These are phyloP conservation scores for Ramphastos sulfuratus DNA, from an alignment of 2,113 vertebrate genomes.

Conservation along the genomic window DNA sequence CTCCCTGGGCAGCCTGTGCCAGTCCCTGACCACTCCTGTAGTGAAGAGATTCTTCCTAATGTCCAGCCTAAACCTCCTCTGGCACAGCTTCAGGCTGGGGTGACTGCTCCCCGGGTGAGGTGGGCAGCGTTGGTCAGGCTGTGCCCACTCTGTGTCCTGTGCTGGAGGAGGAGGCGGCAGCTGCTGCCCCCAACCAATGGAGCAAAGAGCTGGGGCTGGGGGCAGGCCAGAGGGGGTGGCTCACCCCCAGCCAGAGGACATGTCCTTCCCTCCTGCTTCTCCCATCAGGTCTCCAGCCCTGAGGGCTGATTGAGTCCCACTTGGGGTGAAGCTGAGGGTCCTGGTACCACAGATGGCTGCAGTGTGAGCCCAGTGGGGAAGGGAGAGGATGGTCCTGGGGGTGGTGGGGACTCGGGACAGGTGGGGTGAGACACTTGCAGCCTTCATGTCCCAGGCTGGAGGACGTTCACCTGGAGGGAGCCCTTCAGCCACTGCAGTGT, in stretches of 20 bases:
- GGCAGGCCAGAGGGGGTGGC: neutral
- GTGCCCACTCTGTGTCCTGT: neutral
- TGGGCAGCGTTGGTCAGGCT: neutral
- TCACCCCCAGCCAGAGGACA: neutral
- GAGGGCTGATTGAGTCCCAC: neutral
- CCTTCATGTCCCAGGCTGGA: fast-evolving
- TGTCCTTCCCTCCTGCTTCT: neutral
- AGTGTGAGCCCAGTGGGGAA: neutral
- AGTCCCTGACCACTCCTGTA: too few relatives aligned
- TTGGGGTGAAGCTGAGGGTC: neutral
- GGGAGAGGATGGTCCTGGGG: neutral
- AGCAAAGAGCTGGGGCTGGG: neutral
- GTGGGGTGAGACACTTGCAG: neutral
- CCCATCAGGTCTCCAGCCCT: neutral
- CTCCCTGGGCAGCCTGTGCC: too few relatives aligned
- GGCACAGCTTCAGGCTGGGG: neutral
- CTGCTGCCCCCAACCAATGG: fast-evolving
- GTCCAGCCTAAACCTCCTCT: too few relatives aligned
- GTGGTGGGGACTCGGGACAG: neutral
- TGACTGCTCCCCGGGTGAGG: neutral
- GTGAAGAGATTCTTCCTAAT: too few relatives aligned
- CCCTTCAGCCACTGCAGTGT: neutral
- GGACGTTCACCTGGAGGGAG: neutral
- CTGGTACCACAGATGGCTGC: fast-evolving
- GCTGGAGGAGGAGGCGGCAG: neutral